Percentiles rank a stretch among this genome's conserved stretches.
Conservation (phyloP, 2,113 vertebrate genomes). For the Calyptomena viridis region DNA sequence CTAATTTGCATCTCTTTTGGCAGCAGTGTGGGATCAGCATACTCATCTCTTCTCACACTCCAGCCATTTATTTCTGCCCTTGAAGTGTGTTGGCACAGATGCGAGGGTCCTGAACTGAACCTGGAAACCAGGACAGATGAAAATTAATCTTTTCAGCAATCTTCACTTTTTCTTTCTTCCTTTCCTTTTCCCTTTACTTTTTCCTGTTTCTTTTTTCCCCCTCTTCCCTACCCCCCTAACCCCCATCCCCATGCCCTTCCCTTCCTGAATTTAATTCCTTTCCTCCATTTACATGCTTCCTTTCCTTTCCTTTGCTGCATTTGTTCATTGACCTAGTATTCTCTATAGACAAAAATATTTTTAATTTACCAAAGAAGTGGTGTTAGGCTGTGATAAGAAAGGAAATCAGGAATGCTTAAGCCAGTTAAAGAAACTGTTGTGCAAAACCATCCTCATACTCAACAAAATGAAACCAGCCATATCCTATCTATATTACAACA, state of each 20-base stretch:
- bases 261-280: not conserved
- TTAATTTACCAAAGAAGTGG: not conserved
- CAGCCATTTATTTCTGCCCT: not conserved
- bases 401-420: not conserved
- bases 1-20: not conserved
- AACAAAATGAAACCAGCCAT: not conserved
- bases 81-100: not conserved
- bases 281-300: not conserved
- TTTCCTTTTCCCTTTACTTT: too few species aligned
- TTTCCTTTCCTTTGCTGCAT: not conserved
- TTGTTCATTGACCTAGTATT: not conserved
- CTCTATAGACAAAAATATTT: not conserved
- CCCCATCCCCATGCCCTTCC: too few species aligned
- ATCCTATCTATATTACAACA: not conserved
- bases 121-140: not conserved
- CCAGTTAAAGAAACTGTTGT: not conserved
- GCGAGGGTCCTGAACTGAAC: not conserved
- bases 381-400: not conserved
- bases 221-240: too few species aligned
- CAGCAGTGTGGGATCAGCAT: not conserved
- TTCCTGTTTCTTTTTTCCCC: accelerated
- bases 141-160: not conserved
- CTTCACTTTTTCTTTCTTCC: not conserved
- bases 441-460: not conserved
- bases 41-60: not conserved